Conservation (phyloP, 1,140 invertebrate genomes). For the Drosophila nebulosa region DNA sequence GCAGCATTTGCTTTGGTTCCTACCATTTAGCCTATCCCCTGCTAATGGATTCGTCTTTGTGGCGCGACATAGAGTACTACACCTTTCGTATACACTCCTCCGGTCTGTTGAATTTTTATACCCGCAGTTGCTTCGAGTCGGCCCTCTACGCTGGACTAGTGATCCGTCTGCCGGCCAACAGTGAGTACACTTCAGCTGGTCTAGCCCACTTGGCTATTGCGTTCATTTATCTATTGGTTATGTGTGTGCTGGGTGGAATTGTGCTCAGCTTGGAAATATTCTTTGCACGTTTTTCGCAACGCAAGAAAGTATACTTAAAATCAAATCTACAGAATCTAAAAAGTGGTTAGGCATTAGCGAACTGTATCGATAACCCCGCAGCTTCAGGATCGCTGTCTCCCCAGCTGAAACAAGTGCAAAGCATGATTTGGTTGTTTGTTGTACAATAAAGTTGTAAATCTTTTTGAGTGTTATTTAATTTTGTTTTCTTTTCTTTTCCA, state of each 20-base stretch:
- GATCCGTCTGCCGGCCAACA: constrained; percentile 32
- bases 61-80: constrained; percentile 64
- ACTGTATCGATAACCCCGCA: no score
- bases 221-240: constrained; percentile 48
- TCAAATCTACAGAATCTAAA: background rate
- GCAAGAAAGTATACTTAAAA: background rate
- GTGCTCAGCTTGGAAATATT: constrained; percentile 44
- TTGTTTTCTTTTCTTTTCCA: no score
- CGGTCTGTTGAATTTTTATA: constrained; percentile 60
- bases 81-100: constrained; percentile 61
- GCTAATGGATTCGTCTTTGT: constrained; percentile 62
- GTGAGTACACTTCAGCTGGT: constrained; percentile 54
- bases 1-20: constrained; percentile 64
- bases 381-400: no score
- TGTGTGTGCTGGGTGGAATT: constrained; percentile 24
- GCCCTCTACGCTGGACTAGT: constrained; percentile 60
- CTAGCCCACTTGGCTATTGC: constrained; percentile 55
- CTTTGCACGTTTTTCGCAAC: background rate
- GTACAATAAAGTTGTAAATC: no score
- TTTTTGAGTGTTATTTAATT: no score
- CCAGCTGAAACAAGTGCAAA: no score
- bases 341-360: no score
- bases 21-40: constrained; percentile 64
- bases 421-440: no score
- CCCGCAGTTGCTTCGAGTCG: constrained; percentile 52